Base-by-base conservation (phyloP, 2,888 invertebrate species). In the Drosophila kuntzei region DNA sequence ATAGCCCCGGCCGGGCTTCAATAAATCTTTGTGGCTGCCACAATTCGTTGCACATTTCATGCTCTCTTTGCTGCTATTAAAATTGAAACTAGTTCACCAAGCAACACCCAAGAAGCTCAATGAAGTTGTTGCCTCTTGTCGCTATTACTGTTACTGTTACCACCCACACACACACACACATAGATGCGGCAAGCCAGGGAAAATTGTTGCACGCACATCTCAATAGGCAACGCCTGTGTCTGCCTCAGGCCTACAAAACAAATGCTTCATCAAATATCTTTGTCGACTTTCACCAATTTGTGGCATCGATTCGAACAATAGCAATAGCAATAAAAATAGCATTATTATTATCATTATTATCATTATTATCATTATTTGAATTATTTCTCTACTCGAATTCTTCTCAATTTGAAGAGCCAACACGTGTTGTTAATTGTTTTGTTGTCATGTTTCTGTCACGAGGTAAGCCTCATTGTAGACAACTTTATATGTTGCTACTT, bases 31-130 rank as follows among this genome's bases (percentile, higher is more conserved):
- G 84, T 49, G 75, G 89, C 89, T 84, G 89, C 83, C 79, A 84
- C 84, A 84, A 84, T 81, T 87, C 84, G 84, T 79, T 84, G 87
- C 87, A 87, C 84, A 84, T 84, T 84, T 89, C 84, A 84, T 87
- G 84, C 84, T 89, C 84, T 87, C 89, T 84, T 84, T 84, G 80
- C 62, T 71, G 71, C 71, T 64, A 87, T 85, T 87, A 64, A 85
- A 85, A 75, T 81, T 63, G 74, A 84, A 84, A 87, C 87, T 84
- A 87, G 83, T 87, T 84, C 83, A 83, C 55, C 12, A 20, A 47
- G 41, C 50, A 36, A 16, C 65, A 50, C 70, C 46, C 59, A 67
- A 78, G 80, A 70, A 79, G 80, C 78, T 76, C 80, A 79, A 71
- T 78, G 80, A 79, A 79, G 79, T 74, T 77, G 74, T 57, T 77